These are phyloP conservation scores for Netelia fuscicornis DNA, from an alignment of 2,888 invertebrate genomes.

Conservation along the genomic window DNA sequence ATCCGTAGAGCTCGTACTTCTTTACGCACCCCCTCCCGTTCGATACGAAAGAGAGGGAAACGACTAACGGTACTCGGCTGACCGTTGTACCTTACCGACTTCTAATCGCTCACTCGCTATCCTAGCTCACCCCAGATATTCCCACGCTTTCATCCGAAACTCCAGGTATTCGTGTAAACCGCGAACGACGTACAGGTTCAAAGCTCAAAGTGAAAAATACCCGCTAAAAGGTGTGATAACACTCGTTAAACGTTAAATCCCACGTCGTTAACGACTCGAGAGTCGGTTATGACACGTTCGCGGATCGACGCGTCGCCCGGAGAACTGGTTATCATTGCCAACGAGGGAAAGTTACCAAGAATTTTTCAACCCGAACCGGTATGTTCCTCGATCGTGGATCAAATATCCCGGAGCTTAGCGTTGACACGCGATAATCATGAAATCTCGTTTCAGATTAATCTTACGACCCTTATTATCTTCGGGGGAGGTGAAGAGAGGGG, in stretches of 20 bases:
- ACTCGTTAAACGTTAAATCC: not conserved
- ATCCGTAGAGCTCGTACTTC: slow-evolving; percentile 46
- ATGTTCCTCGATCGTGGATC: not conserved
- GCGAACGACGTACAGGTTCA: slow-evolving; percentile 15
- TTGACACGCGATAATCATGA: slow-evolving; percentile 11
- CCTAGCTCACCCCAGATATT: slow-evolving; percentile 67
- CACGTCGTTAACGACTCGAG: slow-evolving; percentile 1
- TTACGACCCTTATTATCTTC: not conserved
- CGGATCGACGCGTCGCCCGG: not conserved
- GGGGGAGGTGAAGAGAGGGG: too few species aligned
- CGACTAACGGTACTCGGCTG: slow-evolving; percentile 65
- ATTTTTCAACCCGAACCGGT: not conserved
- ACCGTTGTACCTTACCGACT: slow-evolving; percentile 65
- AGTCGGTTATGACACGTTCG: not conserved
- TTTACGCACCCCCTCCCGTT: slow-evolving; percentile 12
- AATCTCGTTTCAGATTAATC: slow-evolving; percentile 21
- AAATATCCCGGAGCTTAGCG: not conserved
- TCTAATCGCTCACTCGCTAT: slow-evolving; percentile 70
- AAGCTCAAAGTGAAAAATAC: slow-evolving; percentile 24
- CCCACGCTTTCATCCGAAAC: slow-evolving; percentile 71
- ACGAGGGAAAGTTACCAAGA: not conserved
- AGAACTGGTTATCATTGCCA: not conserved
- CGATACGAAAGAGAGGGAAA: slow-evolving; percentile 44
- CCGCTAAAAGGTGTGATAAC: not conserved
- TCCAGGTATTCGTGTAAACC: slow-evolving; percentile 49